Conservation (phyloP, 2,797 vertebrate genomes). For the Dallia pectoralis region DNA sequence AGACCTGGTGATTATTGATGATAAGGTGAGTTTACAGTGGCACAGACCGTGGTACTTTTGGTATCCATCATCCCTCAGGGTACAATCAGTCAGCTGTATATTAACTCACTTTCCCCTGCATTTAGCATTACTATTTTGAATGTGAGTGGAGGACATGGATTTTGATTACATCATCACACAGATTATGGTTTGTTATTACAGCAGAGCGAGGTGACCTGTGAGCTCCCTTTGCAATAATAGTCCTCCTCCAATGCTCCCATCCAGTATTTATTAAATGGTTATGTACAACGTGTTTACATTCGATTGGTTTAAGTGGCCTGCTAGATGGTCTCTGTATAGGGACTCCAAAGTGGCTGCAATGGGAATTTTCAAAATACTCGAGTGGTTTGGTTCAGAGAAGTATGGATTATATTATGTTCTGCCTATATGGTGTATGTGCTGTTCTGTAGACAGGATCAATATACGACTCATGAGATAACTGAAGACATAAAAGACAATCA, state of each 20-base stretch:
- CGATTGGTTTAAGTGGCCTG: background rate
- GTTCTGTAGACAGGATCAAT: background rate
- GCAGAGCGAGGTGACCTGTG: background rate
- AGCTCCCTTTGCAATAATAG: background rate
- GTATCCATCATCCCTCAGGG: background rate
- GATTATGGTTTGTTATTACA: background rate
- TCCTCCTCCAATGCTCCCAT: background rate
- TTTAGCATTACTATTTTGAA: background rate
- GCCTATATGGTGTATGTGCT: background rate
- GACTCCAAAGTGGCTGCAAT: too few relatives aligned
- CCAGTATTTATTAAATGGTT: background rate
- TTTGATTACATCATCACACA: background rate
- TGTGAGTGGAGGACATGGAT: background rate
- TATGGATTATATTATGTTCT: too few relatives aligned
- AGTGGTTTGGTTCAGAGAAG: too few relatives aligned
- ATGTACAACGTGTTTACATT: background rate
- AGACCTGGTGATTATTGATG: constrained; percentile 93
- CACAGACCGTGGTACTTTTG: background rate
- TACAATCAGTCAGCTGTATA: constrained; percentile 6
- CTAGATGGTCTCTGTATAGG: background rate
- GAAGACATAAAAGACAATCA: background rate
- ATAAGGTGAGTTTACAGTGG: constrained; percentile 41
- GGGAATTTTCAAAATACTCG: too few relatives aligned
- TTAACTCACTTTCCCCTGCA: background rate
- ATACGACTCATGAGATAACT: background rate